Evolutionary conservation across 1,140 invertebrate genomes (phyloP).

Genomic region (Drosophila arizonae): DNA sequence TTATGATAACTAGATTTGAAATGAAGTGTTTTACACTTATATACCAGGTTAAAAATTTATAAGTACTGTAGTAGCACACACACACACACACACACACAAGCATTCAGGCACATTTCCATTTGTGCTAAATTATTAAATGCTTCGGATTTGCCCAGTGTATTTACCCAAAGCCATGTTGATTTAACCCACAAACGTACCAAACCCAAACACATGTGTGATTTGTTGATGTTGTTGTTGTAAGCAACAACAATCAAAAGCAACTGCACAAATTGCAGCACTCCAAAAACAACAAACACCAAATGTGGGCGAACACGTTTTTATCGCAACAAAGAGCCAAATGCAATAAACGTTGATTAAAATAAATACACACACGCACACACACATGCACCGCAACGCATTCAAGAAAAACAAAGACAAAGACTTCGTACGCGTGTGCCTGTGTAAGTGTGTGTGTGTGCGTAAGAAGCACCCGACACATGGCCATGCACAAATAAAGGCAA

Average conservation of each 20-base stretch:
- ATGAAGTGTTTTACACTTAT: neutral
- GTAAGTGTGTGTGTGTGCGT: slow-evolving; percentile 8
- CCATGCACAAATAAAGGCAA: slow-evolving; percentile 40
- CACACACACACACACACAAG: no score
- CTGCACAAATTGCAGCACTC: slow-evolving; percentile 63
- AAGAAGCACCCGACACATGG: slow-evolving; percentile 27
- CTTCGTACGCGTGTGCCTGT: slow-evolving; percentile 13
- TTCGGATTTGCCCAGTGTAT: slow-evolving; percentile 53
- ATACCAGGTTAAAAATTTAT: neutral
- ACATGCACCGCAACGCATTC: slow-evolving; percentile 33
- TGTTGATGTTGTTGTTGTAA: slow-evolving; percentile 28
- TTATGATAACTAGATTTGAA: neutral
- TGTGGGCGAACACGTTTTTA: slow-evolving; percentile 80
- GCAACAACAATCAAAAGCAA: slow-evolving; percentile 19
- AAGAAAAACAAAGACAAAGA: slow-evolving; percentile 40
- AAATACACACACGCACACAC: slow-evolving; percentile 46
- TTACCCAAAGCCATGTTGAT: slow-evolving; percentile 54
- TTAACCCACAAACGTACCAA: slow-evolving; percentile 69
- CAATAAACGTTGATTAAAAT: slow-evolving; percentile 81
- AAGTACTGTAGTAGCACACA: neutral
- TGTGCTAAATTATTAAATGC: slow-evolving; percentile 7
- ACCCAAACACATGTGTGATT: slow-evolving; percentile 68
- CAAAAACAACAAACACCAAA: slow-evolving; percentile 54
- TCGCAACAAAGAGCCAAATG: slow-evolving; percentile 73
- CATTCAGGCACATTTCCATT: slow-evolving; percentile 4